Conservation (phyloP, 2,888 invertebrate species). For the Eupithecia subfuscata region DNA sequence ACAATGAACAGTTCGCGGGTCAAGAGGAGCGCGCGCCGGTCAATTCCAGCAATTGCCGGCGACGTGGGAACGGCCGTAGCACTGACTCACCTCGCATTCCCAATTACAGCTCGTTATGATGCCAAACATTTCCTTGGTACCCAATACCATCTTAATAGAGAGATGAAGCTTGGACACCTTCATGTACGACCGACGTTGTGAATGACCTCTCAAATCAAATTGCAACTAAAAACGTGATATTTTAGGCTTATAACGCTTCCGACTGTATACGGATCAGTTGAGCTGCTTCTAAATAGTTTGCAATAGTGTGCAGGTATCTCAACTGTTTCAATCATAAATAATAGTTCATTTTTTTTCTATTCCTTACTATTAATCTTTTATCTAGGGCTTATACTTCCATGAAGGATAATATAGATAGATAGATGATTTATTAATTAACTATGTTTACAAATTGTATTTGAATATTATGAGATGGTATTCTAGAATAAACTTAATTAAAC, state of each 20-base stretch:
- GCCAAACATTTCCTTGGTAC: constrained; percentile 16
- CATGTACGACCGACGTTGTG: neutral
- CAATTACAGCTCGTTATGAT: constrained; percentile 18
- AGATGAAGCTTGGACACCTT: neutral
- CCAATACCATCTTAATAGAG: neutral
- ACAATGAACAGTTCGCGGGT: constrained; percentile 72
- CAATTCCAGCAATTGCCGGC: constrained; percentile 74
- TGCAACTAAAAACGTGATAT: neutral
- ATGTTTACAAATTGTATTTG: too few species aligned
- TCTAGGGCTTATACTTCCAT: neutral
- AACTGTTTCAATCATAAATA: neutral
- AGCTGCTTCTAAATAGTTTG: neutral
- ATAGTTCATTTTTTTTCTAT: too few species aligned
- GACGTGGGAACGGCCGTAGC: constrained; percentile 71
- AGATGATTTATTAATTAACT: too few species aligned
- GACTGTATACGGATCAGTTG: neutral
- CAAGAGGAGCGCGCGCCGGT: constrained; percentile 74
- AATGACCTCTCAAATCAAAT: neutral
- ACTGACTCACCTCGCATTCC: constrained; percentile 58
- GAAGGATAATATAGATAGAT: too few species aligned
- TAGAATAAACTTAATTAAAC: too few species aligned
- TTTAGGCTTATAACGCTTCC: too few species aligned
- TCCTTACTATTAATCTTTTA: too few species aligned
- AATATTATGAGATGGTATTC: too few species aligned
- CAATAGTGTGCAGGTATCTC: neutral